These are phyloP conservation scores for Melanotus villosus DNA, from an alignment of 2,888 invertebrate genomes.

Conservation along the genomic window DNA sequence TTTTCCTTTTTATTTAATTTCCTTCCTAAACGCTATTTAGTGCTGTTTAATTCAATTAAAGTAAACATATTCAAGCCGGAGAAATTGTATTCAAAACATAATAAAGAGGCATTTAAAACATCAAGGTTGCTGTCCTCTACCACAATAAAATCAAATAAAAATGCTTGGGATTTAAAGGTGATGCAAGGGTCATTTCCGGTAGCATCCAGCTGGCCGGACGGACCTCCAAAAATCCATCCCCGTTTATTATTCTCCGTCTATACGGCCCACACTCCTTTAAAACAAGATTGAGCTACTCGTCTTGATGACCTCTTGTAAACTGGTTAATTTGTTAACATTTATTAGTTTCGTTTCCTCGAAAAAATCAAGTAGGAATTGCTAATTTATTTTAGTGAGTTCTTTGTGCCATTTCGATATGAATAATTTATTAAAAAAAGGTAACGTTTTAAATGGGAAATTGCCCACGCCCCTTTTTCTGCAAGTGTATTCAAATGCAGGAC, in stretches of 20 bases:
- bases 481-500: constrained; percentile 21
- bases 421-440: constrained; percentile 4
- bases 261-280: constrained; percentile 28
- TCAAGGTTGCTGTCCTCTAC: neutral
- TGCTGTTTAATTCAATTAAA: too few relatives aligned
- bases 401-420: neutral
- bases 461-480: constrained; percentile 13
- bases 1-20: too few relatives aligned
- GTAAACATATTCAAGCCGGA: too few relatives aligned
- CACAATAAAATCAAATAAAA: neutral
- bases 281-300: constrained; percentile 41
- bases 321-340: constrained; percentile 24
- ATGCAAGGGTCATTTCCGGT: constrained; percentile 33
- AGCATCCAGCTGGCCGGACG: constrained; percentile 50
- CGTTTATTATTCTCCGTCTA: constrained; percentile 38
- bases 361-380: neutral
- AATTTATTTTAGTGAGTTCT: neutral
- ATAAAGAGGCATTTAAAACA: neutral
- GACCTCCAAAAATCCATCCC: constrained; percentile 42
- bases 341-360: constrained; percentile 9
- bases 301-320: constrained; percentile 34
- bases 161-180: constrained; percentile 3
- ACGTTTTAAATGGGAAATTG: neutral
- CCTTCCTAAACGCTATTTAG: too few relatives aligned
- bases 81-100: too few relatives aligned